A percentile compares a stretch with the other conserved stretches of the same genome.
These are phyloP conservation scores for Ips typographus DNA, from an alignment of 1,140 invertebrate genomes.

Conservation along the genomic window DNA sequence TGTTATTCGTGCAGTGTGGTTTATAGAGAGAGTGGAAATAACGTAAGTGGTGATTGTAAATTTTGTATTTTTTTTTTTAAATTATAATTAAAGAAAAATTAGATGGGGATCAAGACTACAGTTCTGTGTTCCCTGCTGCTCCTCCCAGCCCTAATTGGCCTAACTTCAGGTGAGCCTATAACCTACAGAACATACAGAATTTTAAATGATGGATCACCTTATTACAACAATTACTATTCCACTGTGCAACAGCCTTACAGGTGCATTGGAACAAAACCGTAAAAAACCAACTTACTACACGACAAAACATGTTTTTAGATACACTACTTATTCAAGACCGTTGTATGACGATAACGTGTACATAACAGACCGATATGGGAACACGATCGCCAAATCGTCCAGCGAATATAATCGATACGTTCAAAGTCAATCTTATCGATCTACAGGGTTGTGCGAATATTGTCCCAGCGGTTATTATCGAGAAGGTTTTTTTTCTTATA, in stretches of 20 bases:
- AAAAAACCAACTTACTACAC: not conserved
- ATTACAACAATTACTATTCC: conserved; percentile 36
- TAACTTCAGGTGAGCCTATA: conserved; percentile 40
- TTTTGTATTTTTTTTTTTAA: not conserved
- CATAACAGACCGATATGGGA: conserved; percentile 44
- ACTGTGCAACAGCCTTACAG: conserved; percentile 36
- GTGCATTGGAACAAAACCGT: conserved; percentile 5
- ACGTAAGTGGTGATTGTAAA: too few relatives aligned
- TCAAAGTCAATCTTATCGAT: conserved; percentile 5
- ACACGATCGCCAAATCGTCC: conserved; percentile 35
- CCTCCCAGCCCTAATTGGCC: conserved; percentile 12
- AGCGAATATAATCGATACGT: conserved; percentile 25
- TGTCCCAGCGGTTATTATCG: conserved; percentile 27
- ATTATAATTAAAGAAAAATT: conserved; percentile 2
- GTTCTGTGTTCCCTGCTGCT: conserved; percentile 30
- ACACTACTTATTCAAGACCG: conserved; percentile 20
- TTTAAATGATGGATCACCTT: conserved; percentile 16
- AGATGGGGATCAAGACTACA: conserved; percentile 27
- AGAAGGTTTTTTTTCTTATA: conserved; percentile 14
- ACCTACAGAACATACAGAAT: conserved; percentile 39
- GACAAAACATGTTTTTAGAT: conserved; percentile 19
- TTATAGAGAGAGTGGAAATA: too few relatives aligned
- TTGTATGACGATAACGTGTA: conserved; percentile 41
- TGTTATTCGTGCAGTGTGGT: conserved; percentile 15
- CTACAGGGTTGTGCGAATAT: conserved; percentile 10